Evolutionary conservation across 2,888 invertebrate species (phyloP).

Genomic region (Tenthredo distinguenda): DNA sequence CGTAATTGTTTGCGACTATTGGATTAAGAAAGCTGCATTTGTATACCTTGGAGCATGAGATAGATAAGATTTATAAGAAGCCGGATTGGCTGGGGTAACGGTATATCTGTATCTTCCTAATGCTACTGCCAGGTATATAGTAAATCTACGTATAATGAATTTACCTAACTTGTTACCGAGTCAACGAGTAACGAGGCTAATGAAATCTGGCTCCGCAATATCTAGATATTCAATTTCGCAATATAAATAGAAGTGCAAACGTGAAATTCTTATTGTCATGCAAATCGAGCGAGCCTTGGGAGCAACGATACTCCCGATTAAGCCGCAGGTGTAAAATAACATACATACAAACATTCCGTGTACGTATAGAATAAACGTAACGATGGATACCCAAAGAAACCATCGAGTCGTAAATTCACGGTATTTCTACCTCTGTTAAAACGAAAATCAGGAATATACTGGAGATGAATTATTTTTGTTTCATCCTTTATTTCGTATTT

Average conservation of each 20-base stretch:
- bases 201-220: conserved; percentile 8
- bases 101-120: neutral
- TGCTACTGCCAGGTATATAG: neutral
- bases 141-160: neutral
- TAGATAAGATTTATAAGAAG: conserved; percentile 14
- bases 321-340: neutral
- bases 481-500: neutral
- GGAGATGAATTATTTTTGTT: neutral
- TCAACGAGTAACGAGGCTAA: conserved; percentile 40
- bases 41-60: neutral
- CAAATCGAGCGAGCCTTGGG: conserved; percentile 24
- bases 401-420: neutral
- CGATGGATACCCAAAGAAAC: neutral
- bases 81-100: neutral
- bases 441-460: neutral
- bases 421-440: neutral
- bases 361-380: neutral
- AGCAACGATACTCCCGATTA: conserved; percentile 40
- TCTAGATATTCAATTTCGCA: neutral
- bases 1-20: conserved; percentile 6
- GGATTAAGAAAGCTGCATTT: conserved; percentile 6
- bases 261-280: conserved; percentile 47
- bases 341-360: neutral
- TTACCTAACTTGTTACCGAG: neutral
- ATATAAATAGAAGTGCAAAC: conserved; percentile 13